Evolutionary conservation across 53 echinoderm and acorn worm species (phyloP).

Genomic region (Stichopus horrens): DNA sequence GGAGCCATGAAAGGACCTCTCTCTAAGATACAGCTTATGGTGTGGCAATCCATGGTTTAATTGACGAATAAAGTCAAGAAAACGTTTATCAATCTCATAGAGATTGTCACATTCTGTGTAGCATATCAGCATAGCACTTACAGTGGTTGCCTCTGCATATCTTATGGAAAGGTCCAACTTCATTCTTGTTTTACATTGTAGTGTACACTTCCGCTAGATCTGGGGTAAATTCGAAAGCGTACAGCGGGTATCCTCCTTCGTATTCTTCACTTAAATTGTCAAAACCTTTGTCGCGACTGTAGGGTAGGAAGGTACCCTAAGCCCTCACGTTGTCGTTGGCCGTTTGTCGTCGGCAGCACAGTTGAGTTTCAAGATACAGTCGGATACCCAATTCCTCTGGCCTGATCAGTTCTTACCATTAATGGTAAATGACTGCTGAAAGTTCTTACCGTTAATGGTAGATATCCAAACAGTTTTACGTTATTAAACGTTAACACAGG

Average conservation of each 20-base stretch:
- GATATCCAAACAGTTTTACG: too few relatives aligned
- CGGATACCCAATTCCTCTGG: not conserved
- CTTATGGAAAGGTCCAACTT: slow-evolving; percentile 20
- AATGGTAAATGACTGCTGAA: too few relatives aligned
- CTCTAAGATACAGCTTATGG: not conserved
- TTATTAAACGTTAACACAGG: too few relatives aligned
- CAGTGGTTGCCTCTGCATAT: not conserved
- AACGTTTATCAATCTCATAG: slow-evolving; percentile 37
- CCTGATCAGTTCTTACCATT: too few relatives aligned
- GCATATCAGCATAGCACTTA: not conserved
- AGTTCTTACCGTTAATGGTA: too few relatives aligned
- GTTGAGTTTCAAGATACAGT: not conserved
- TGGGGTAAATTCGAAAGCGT: slow-evolving; percentile 67
- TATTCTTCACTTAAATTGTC: not conserved
- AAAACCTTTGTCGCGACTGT: not conserved
- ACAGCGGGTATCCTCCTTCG: slow-evolving; percentile 33
- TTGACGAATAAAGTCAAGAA: slow-evolving; percentile 30
- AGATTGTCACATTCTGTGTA: slow-evolving; percentile 46
- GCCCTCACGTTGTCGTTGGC: not conserved
- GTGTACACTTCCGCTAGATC: slow-evolving; percentile 64
- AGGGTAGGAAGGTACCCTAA: slow-evolving; percentile 49
- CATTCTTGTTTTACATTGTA: slow-evolving; percentile 53
- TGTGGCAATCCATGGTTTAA: not conserved
- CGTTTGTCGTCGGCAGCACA: too few relatives aligned
- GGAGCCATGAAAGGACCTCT: not conserved